phyloP scores from a whole-genome alignment of 2,113 vertebrate genomes.

The Petaurus breviceps region DNA sequence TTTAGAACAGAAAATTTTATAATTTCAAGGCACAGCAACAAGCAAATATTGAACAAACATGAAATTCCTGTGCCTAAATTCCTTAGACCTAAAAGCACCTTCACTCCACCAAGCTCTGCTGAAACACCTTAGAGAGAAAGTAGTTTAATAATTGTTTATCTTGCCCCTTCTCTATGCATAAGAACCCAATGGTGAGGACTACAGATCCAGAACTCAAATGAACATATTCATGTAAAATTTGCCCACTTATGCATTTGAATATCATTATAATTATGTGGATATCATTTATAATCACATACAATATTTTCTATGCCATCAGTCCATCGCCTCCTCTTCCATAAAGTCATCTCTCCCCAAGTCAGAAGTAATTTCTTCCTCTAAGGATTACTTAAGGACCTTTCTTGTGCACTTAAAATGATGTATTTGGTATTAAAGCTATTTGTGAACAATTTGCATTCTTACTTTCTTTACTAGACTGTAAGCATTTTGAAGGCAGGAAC shows the following conservation, averaged over 20 bases:
- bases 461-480: not conserved
- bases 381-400: not conserved
- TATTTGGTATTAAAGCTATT: not conserved
- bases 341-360: not conserved
- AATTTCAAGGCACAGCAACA: slow-evolving; percentile 36
- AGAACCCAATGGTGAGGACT: not conserved
- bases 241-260: not conserved
- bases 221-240: not conserved
- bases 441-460: not conserved
- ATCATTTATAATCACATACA: not conserved
- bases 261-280: not conserved
- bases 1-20: slow-evolving; percentile 21
- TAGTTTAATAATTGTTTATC: not conserved
- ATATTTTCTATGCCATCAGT: not conserved
- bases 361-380: not conserved
- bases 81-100: slow-evolving; percentile 16
- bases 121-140: not conserved
- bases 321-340: not conserved
- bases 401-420: not conserved
- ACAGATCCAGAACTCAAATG: not conserved
- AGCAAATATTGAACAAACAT: not conserved
- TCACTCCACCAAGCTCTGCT: not conserved
- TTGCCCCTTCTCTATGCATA: not conserved
- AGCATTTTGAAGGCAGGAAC: not conserved
- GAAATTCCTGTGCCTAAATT: slow-evolving; percentile 6